Evolutionary conservation across 2,888 invertebrate genomes (phyloP), one percentile per base, ranked within the genome.

Genomic region (Tryphoninae sp.): DNA sequence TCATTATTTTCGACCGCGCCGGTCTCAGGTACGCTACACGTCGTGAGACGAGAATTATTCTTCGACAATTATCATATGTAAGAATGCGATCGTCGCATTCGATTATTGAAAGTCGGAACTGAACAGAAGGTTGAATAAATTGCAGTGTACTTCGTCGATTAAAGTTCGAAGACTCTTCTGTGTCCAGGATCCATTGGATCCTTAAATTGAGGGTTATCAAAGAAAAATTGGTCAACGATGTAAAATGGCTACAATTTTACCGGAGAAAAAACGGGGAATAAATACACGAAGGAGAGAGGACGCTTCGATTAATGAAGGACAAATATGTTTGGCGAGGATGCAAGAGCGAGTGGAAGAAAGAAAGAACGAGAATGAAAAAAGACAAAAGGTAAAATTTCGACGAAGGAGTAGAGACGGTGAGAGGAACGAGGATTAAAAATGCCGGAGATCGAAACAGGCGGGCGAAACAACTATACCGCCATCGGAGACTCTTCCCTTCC

Each of bases 221-320:
- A 33, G 33, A 6, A 33, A 33, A 33, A 33, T 33, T 33, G 33
- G 33, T 33, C 33, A 33, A 33, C 33, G 33, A 33, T 33, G 33
- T 33, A 33, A 33, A 33, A 33, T 7, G 33, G 33, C 33, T 33
- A 33, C 33, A 33, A 33, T 33, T 33, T 33, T 33, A 74, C 75
- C 64, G 79, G 16, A 61, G 73, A 58, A 33, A 71, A 82, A 83
- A 80, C 78, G 80, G 80, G 78, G 73, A 67, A 9, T 33, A 64
- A 33, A 73, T 58, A 80, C 45, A 68, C 55, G 72, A 78, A 49
- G 26, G 64, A 64, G 71, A 49, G 79, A 79, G 19, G 51, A 73
- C 59, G 62, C 23, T 72, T 3, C 73, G 42, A 73, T 73, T 62
- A 73, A 73, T 40, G 71, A 62, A 49, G 16, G 49, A 64, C 42